Evolutionary conservation across 2,113 vertebrate species (phyloP).

Genomic region (Pteruthius melanotis): DNA sequence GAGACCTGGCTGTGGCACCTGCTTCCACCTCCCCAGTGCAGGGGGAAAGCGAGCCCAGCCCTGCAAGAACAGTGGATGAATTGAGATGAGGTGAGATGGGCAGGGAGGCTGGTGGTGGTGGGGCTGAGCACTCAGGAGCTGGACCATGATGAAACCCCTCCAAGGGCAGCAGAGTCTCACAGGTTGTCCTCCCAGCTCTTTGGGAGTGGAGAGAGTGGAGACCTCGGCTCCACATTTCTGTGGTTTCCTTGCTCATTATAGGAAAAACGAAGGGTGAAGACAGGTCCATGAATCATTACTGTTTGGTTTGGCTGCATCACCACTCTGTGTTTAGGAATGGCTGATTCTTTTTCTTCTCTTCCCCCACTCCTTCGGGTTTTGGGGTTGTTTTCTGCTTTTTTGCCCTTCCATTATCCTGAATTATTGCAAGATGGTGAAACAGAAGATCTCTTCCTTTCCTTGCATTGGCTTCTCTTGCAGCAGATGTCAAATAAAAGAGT

Average conservation of each 20-base stretch:
- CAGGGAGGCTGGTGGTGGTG: neutral
- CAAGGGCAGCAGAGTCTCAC: neutral
- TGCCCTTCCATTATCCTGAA: conserved; percentile 30
- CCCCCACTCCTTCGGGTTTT: conserved; percentile 17
- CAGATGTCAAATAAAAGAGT: conserved; percentile 62
- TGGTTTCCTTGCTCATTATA: conserved; percentile 64
- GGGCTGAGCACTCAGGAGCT: neutral
- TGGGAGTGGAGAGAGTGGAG: neutral
- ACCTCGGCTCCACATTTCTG: neutral
- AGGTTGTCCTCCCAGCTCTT: neutral
- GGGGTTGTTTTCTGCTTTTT: conserved; percentile 24
- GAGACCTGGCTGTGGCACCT: neutral
- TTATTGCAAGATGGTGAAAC: conserved; percentile 69
- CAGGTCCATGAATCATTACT: conserved; percentile 67
- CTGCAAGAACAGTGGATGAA: neutral
- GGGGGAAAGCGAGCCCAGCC: neutral
- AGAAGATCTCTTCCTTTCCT: conserved; percentile 24
- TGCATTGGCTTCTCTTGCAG: conserved; percentile 5
- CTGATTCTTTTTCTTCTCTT: conserved; percentile 41
- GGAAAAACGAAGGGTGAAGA: conserved; percentile 65
- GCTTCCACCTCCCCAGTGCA: neutral
- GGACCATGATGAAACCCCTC: neutral
- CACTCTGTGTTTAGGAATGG: neutral
- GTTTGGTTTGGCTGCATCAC: conserved; percentile 56
- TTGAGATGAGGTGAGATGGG: neutral